phyloP scores from a whole-genome alignment of 2,888 invertebrate species.

The Drosophila anomalata region DNA sequence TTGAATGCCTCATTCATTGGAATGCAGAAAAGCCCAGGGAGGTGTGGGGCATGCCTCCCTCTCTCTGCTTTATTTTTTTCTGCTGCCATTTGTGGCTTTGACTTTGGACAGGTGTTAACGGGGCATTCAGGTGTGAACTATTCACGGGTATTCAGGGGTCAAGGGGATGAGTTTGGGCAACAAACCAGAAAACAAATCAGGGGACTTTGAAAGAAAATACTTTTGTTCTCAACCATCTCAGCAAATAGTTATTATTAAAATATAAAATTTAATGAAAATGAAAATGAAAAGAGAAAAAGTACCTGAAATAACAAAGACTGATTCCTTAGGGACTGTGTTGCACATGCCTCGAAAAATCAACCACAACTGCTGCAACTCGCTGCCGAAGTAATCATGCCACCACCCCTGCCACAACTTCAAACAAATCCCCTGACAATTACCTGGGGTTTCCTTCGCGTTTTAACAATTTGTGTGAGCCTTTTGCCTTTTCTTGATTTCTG shows the following conservation, averaged over 20 bases:
- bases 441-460: not conserved
- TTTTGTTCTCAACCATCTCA: too few species aligned
- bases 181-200: too few species aligned
- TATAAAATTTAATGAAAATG: not conserved
- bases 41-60: not conserved
- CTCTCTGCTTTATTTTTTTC: too few species aligned
- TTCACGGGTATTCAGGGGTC: not conserved
- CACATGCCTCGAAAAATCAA: not conserved
- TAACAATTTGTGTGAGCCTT: constrained; percentile 2
- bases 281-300: not conserved
- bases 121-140: constrained; percentile 15
- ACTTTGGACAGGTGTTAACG: constrained; percentile 32
- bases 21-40: constrained; percentile 32
- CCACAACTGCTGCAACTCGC: constrained; percentile 11
- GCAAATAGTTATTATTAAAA: too few species aligned
- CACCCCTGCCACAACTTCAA: constrained; percentile 26
- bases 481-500: constrained; percentile 26
- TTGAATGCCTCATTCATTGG: constrained; percentile 67
- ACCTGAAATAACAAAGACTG: not conserved
- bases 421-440: constrained; percentile 45
- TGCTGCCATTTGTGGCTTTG: constrained; percentile 27
- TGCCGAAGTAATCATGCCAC: constrained; percentile 18
- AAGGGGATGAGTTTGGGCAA: too few species aligned
- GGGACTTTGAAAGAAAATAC: too few species aligned
- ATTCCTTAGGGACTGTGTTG: not conserved